Conservation (phyloP, 1,140 invertebrate species). For the Diachasma alloeum region DNA sequence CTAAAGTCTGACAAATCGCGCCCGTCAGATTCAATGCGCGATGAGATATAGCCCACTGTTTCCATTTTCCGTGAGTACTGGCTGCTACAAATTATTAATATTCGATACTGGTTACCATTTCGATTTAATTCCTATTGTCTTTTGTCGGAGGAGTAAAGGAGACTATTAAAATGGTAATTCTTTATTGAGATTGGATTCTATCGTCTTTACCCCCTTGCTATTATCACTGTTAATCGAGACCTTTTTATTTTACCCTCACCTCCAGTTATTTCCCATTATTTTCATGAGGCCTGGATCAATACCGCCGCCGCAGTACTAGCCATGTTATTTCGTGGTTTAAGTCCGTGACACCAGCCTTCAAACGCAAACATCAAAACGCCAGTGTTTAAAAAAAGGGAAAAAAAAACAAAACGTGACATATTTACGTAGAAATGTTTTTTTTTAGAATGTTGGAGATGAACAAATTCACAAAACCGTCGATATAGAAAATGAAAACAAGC, state of each 20-base stretch:
- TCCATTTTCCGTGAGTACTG: background rate
- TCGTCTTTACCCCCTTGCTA: background rate
- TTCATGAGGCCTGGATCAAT: background rate
- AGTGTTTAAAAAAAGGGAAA: background rate
- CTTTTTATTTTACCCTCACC: background rate
- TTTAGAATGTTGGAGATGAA: background rate
- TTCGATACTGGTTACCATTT: background rate
- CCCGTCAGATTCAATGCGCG: slow-evolving; percentile 10
- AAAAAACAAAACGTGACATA: background rate
- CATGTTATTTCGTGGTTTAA: background rate
- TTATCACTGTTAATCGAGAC: background rate
- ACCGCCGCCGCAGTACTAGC: background rate
- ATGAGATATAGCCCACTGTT: slow-evolving; percentile 6
- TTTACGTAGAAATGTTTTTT: background rate
- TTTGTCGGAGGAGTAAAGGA: too few relatives aligned
- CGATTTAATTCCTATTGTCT: too few relatives aligned
- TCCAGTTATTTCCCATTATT: background rate
- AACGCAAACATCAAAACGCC: background rate
- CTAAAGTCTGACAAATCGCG: slow-evolving; percentile 27
- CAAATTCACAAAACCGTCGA: background rate
- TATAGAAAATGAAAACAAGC: background rate
- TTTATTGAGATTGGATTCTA: background rate
- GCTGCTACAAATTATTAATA: background rate
- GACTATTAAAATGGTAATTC: background rate
- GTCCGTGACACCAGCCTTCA: background rate